Conservation (phyloP, 2,113 vertebrate genomes). For the Apodemus speciosus region DNA sequence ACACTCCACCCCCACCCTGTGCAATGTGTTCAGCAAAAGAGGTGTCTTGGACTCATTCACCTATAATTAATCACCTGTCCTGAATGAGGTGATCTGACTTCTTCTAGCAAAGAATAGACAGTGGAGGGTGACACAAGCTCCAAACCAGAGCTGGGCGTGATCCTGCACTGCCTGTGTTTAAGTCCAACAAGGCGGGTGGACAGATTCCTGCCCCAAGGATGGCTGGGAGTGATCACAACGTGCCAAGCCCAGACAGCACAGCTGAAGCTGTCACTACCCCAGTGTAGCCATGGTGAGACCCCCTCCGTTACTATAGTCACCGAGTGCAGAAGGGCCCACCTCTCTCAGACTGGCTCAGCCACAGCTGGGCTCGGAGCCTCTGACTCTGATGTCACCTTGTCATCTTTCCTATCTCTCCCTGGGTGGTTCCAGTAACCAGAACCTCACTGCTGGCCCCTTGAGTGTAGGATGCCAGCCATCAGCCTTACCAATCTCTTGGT, state of each 20-base stretch:
- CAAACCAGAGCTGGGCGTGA: not conserved
- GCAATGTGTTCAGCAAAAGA: not conserved
- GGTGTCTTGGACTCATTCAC: not conserved
- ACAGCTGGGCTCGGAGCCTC: not conserved
- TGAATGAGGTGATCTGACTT: rapidly evolving
- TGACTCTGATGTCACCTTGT: not conserved
- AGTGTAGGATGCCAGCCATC: not conserved
- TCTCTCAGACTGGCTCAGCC: not conserved
- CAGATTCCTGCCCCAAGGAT: rapidly evolving
- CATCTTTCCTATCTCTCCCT: rapidly evolving
- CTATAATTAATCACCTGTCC: not conserved
- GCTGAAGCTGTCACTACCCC: not conserved
- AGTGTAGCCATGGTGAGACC: rapidly evolving
- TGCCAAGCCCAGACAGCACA: not conserved
- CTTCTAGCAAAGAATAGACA: not conserved
- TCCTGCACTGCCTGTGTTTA: not conserved
- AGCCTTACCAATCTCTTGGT: not conserved
- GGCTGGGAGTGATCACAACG: rapidly evolving
- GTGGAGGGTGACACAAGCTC: not conserved
- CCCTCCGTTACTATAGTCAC: rapidly evolving
- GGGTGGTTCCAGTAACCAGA: not conserved
- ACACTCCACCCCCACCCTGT: not conserved
- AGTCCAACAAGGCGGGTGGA: not conserved
- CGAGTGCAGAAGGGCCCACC: rapidly evolving
- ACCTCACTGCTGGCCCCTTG: not conserved